Percentiles rank a stretch among this genome's conserved stretches.
Conservation (phyloP, 2,888 invertebrate species). For the Allacma fusca region DNA sequence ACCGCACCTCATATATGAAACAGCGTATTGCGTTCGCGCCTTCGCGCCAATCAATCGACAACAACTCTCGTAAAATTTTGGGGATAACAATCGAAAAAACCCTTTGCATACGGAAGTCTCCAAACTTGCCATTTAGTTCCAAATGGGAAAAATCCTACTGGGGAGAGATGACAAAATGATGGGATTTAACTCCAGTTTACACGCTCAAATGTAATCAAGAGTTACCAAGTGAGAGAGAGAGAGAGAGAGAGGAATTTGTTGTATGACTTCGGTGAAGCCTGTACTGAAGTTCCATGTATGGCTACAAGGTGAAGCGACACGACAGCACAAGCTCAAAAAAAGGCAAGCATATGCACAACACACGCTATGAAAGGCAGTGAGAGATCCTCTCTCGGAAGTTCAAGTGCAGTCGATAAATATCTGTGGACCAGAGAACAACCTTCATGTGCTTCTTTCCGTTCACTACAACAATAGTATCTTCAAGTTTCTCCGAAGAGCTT, state of each 20-base stretch:
- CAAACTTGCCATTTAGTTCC: no score
- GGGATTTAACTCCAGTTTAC: no score
- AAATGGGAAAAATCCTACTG: no score
- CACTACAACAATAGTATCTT: no score
- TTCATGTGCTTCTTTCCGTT: background rate
- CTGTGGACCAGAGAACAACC: constrained; percentile 19
- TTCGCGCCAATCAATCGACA: constrained; percentile 24
- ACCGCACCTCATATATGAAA: constrained; percentile 24
- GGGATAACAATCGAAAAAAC: no score
- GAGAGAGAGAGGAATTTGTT: no score
- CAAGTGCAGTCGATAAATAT: constrained; percentile 20
- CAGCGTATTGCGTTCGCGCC: constrained; percentile 21
- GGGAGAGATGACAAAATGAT: no score
- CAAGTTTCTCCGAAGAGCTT: no score
- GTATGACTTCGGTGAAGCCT: background rate
- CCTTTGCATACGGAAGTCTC: no score
- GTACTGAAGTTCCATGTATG: constrained; percentile 12
- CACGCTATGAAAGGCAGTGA: constrained; percentile 6
- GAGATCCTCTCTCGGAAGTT: constrained; percentile 22
- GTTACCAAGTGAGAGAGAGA: no score
- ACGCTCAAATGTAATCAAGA: no score
- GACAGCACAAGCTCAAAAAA: constrained; percentile 8
- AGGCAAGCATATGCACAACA: background rate
- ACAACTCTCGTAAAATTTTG: background rate
- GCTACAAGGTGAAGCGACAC: constrained; percentile 22